Conservation (phyloP, 2,888 invertebrate species). For the Sceliomorpha sp. region DNA sequence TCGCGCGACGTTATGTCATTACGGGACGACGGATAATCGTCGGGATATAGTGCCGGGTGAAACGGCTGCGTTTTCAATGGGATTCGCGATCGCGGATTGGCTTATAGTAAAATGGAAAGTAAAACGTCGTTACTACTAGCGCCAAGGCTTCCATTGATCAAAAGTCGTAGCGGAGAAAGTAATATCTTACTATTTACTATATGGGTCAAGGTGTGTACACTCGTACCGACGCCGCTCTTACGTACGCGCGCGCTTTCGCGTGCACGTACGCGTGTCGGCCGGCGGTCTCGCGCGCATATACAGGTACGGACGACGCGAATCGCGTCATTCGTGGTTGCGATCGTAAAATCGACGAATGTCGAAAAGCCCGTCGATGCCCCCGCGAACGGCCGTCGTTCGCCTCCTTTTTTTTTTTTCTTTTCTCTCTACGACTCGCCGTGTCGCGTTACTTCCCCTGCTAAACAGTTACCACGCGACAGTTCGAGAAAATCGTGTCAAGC, state of each 20-base stretch:
- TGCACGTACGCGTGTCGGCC: too few relatives aligned
- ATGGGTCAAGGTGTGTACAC: constrained; percentile 67
- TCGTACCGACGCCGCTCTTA: constrained; percentile 47
- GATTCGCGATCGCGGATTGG: not conserved
- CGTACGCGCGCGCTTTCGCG: not conserved
- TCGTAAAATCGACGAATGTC: too few relatives aligned
- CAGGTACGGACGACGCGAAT: too few relatives aligned
- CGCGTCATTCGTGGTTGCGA: too few relatives aligned
- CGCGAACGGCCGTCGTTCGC: too few relatives aligned
- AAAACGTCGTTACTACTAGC: constrained; percentile 37
- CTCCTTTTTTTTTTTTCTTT: not conserved
- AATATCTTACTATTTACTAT: constrained; percentile 62
- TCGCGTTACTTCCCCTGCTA: constrained; percentile 2
- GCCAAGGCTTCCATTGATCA: constrained; percentile 54
- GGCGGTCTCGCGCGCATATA: too few relatives aligned
- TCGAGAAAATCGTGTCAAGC: constrained; percentile 53
- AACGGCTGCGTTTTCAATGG: constrained; percentile 7
- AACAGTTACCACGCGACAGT: constrained; percentile 27
- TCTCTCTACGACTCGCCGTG: constrained; percentile 3
- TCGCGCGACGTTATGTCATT: not conserved
- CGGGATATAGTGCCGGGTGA: too few relatives aligned
- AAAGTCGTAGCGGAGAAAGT: constrained; percentile 59
- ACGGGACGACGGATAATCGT: constrained; percentile 4
- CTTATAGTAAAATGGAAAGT: constrained; percentile 58
- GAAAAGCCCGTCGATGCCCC: too few relatives aligned